Evolutionary conservation across 2,113 vertebrate species (phyloP).

Genomic region (Podilymbus podiceps): DNA sequence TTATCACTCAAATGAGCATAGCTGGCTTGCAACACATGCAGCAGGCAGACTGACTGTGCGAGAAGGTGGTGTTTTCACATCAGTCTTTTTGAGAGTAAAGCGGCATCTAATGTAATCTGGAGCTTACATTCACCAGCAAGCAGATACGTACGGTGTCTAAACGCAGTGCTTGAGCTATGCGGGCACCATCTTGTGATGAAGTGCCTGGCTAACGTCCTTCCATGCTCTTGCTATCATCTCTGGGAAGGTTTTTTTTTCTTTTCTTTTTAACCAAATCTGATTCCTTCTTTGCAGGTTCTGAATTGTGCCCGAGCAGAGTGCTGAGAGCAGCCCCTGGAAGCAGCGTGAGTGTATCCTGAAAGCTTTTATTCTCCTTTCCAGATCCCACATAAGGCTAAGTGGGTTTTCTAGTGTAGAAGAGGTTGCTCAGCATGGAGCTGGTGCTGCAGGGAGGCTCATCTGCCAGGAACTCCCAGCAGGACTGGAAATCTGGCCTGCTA

Average conservation of each 20-base stretch:
- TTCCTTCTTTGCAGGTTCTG: conserved; percentile 44
- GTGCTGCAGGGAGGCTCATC: neutral
- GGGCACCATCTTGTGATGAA: neutral
- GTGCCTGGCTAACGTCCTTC: neutral
- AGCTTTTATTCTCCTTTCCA: conserved; percentile 5
- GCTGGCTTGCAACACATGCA: neutral
- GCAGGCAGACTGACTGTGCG: neutral
- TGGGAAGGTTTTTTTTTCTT: neutral
- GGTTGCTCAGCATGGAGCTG: neutral
- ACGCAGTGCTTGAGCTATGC: accelerated
- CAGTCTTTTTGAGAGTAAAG: neutral
- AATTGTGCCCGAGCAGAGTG: neutral
- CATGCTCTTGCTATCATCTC: neutral
- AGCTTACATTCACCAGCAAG: neutral
- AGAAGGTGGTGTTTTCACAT: neutral
- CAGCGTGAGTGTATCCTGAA: conserved; percentile 53
- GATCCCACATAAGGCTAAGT: neutral
- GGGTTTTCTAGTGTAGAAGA: neutral
- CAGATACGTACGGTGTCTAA: neutral
- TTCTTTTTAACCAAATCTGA: neutral
- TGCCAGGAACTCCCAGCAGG: neutral
- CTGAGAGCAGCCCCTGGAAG: conserved; percentile 17
- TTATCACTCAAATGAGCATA: neutral
- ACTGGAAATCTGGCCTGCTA: neutral
- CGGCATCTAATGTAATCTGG: neutral